Conservation (phyloP, 2,888 invertebrate genomes). For the Tenodera sinensis region DNA sequence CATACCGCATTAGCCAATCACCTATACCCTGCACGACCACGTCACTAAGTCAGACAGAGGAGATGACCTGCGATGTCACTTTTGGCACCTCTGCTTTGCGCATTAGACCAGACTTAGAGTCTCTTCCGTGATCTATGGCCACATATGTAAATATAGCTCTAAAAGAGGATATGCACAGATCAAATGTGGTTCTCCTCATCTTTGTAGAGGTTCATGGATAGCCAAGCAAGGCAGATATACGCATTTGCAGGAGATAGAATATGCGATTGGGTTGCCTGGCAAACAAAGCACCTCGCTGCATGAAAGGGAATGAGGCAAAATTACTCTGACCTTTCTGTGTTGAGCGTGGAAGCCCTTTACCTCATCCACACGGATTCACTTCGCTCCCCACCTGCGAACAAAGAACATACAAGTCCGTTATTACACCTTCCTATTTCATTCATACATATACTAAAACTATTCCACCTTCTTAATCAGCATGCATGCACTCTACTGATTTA, state of each 20-base stretch:
- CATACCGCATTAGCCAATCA: too few relatives aligned
- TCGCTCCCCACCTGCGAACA: background rate
- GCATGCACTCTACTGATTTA: background rate
- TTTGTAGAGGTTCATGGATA: too few relatives aligned
- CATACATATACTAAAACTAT: background rate
- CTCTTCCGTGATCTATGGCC: too few relatives aligned
- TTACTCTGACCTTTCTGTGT: background rate
- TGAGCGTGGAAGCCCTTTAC: background rate
- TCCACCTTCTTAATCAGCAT: background rate
- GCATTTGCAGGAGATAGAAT: background rate
- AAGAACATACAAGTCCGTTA: background rate
- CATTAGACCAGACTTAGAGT: too few relatives aligned
- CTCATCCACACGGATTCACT: background rate
- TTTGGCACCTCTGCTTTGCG: too few relatives aligned
- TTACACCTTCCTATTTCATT: background rate
- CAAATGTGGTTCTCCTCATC: too few relatives aligned
- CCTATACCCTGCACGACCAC: too few relatives aligned
- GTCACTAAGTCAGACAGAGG: too few relatives aligned
- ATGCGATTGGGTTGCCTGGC: background rate
- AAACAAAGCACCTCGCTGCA: background rate
- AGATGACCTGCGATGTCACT: too few relatives aligned
- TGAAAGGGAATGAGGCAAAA: background rate
- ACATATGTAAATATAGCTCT: too few relatives aligned
- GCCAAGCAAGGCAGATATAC: background rate
- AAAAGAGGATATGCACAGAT: too few relatives aligned